Evolutionary conservation across 2,797 vertebrate genomes (phyloP), one percentile per base, ranked within the genome.

Genomic region (Anguilla megastoma): DNA sequence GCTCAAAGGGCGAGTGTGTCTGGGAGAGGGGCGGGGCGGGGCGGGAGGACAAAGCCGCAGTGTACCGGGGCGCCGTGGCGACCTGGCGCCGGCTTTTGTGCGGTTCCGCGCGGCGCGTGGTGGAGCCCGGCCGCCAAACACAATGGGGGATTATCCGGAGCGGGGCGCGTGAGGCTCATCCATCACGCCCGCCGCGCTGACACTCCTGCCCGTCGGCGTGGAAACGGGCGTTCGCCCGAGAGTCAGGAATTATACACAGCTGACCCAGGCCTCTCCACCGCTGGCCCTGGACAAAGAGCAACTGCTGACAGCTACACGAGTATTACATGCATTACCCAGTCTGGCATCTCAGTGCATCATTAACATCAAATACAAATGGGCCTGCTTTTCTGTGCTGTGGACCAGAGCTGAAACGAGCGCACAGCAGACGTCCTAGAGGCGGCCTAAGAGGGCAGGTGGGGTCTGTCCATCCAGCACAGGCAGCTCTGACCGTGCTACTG

Each of bases 21-120:
- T 79, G 74, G 33, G 74, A 50, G 9, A 18, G 79, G 79, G 79
- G 79, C 21, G 7, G 4, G 79, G 79, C 21, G 7, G 4, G 36
- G 5, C 7, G 1, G 14, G 2, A 7, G 36, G 79, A 82, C 79
- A 82, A 82, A 82, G 79, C 79, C 79, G 2, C 79, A 82, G 27
- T 82, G 79, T 82, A 9, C 21, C 14, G 41, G 5, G 21, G 41
- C 45, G 79, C 79, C 79, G 10, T 48, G 79, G 79, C 21, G 79
- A 82, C 79, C 79, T 82, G 79, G 41, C 45, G 41, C 76, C 0
- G 76, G 41, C 76, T 41, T 45, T 80, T 48, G 76, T 48, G 24
- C 9, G 36, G 76, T 82, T 45, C 79, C 45, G 10, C 24, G 9
- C 79, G 79, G 79, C 24, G 79, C 79, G 79, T 82, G 79, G 79